These are phyloP conservation scores for Hemaris fuciformis DNA, from an alignment of 2,888 invertebrate genomes.

Conservation along the genomic window DNA sequence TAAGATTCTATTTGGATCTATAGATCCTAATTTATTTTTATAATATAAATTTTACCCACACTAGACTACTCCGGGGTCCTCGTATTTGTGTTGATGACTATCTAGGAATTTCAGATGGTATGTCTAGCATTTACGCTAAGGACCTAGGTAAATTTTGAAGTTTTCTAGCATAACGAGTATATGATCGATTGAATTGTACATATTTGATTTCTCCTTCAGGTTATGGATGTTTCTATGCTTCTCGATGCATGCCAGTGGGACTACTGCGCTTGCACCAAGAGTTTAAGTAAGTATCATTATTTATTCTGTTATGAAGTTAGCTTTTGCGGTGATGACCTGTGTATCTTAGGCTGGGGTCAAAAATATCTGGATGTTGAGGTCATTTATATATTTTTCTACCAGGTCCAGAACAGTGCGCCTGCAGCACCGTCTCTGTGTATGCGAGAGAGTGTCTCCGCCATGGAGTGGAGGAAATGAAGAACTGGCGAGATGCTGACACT, in stretches of 20 bases:
- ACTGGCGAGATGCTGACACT: conserved; percentile 89
- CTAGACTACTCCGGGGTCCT: too few species aligned
- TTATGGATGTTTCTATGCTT: conserved; percentile 84
- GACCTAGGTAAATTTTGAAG: too few species aligned
- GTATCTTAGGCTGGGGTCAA: too few species aligned
- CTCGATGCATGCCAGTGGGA: conserved; percentile 90
- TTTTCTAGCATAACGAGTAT: background rate
- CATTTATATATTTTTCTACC: conserved; percentile 21
- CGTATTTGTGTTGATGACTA: too few species aligned
- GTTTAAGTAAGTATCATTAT: conserved; percentile 57
- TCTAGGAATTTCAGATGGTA: too few species aligned
- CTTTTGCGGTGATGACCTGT: too few species aligned
- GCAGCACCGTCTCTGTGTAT: conserved; percentile 88
- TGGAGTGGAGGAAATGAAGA: conserved; percentile 82
- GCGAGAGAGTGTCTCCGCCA: conserved; percentile 88
- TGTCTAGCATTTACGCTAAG: too few species aligned
- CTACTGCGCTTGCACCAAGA: conserved; percentile 86
- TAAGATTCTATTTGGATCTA: too few species aligned
- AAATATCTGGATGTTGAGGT: too few species aligned
- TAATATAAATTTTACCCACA: too few species aligned
- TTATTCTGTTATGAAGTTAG: too few species aligned
- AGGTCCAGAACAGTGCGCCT: conserved; percentile 86
- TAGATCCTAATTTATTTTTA: too few species aligned
- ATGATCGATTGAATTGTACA: background rate
- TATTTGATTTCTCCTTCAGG: conserved; percentile 47